Percentiles rank a stretch among this genome's conserved stretches.
Conservation (phyloP, 2,113 vertebrate genomes). For the Phoxinus phoxinus region DNA sequence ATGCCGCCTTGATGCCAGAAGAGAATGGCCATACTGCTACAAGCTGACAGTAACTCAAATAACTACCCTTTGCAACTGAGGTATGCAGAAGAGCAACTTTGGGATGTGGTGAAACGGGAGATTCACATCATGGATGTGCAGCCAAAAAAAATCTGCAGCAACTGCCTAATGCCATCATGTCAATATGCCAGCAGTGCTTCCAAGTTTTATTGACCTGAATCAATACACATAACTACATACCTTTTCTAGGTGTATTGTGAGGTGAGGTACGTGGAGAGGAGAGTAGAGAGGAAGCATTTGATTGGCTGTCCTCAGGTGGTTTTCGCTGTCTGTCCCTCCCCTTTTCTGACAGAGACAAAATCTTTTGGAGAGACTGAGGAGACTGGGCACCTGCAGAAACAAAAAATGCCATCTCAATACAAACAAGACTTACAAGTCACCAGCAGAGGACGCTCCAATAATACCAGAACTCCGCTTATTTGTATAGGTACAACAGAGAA, state of each 20-base stretch:
- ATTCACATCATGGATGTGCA: too few relatives aligned
- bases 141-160: too few relatives aligned
- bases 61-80: too few relatives aligned
- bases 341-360: conserved; percentile 94
- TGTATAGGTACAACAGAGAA: background rate
- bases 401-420: conserved; percentile 36
- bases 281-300: conserved; percentile 88
- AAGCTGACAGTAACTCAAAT: too few relatives aligned
- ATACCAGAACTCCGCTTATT: background rate
- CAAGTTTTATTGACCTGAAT: background rate
- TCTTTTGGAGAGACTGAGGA: conserved; percentile 95
- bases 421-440: background rate
- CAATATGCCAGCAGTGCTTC: background rate
- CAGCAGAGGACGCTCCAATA: background rate
- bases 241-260: conserved; percentile 92
- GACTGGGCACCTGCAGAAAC: conserved; percentile 86
- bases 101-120: too few relatives aligned
- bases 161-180: too few relatives aligned
- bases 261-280: conserved; percentile 94
- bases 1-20: too few relatives aligned
- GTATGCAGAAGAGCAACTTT: too few relatives aligned
- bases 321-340: conserved; percentile 86
- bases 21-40: too few relatives aligned
- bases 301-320: conserved; percentile 85
- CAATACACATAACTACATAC: conserved; percentile 70